Percentiles rank a stretch among this genome's conserved stretches.
These are phyloP conservation scores for Periophthalmus magnuspinnatus DNA, from an alignment of 2,797 vertebrate species.

Conservation along the genomic window DNA sequence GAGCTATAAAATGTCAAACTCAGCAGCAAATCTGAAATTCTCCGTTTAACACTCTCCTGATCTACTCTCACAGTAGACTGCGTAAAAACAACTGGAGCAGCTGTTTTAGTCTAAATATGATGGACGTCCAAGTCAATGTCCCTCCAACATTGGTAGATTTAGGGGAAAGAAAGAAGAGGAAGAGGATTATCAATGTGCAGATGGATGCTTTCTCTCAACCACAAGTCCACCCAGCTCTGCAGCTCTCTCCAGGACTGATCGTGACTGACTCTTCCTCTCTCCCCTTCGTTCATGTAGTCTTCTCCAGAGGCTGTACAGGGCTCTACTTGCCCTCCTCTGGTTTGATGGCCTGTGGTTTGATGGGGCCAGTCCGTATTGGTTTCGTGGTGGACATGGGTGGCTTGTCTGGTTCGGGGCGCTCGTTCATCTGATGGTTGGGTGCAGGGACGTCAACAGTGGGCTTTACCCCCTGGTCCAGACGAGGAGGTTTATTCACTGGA, in stretches of 20 bases:
- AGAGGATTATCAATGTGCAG: slow-evolving; percentile 46
- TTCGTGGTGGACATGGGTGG: slow-evolving; percentile 80
- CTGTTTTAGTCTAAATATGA: slow-evolving; percentile 49
- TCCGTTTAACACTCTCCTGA: slow-evolving; percentile 25
- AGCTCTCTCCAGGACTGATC: slow-evolving; percentile 47
- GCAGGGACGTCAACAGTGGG: slow-evolving; percentile 78
- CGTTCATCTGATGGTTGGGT: slow-evolving; percentile 73
- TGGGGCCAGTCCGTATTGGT: slow-evolving; percentile 97
- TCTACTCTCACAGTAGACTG: slow-evolving; percentile 59
- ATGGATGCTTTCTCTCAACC: slow-evolving; percentile 19
- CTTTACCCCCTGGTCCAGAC: slow-evolving; percentile 81
- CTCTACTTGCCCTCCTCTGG: slow-evolving; percentile 94
- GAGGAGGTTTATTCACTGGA: slow-evolving; percentile 83
- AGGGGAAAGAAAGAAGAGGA: slow-evolving; percentile 46
- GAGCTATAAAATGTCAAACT: slow-evolving; percentile 76
- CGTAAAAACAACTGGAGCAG: slow-evolving; percentile 49
- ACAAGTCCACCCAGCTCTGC: slow-evolving; percentile 34
- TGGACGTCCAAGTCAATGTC: slow-evolving; percentile 52
- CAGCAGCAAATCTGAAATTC: slow-evolving; percentile 69
- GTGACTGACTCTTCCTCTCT: slow-evolving; percentile 43
- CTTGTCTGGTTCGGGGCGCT: slow-evolving; percentile 83
- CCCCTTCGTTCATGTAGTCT: slow-evolving; percentile 35
- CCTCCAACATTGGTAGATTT: slow-evolving; percentile 47
- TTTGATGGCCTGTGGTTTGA: slow-evolving; percentile 99
- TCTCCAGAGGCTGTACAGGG: slow-evolving; percentile 33